Evolutionary conservation across 2,888 invertebrate species (phyloP).

Genomic region (Teinopalpus imperialis): DNA sequence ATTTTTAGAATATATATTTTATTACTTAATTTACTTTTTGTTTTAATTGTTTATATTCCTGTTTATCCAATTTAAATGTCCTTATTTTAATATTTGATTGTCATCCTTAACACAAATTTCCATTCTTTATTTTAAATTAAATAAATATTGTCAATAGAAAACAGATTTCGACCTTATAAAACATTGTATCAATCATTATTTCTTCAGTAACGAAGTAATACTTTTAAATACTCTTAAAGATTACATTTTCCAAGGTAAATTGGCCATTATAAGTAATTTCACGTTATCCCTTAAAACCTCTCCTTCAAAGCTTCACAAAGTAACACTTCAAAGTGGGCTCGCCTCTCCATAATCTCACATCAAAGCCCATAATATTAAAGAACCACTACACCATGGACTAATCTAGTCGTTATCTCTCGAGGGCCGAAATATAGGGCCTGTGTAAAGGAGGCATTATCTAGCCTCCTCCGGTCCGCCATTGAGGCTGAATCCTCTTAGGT

Average conservation of each 20-base stretch:
- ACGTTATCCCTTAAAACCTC: constrained; percentile 10
- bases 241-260: constrained; percentile 17
- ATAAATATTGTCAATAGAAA: no score
- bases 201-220: no score
- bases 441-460: constrained; percentile 56
- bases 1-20: no score
- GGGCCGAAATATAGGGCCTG: constrained; percentile 37
- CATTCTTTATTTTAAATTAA: no score
- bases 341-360: constrained; percentile 31
- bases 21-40: no score
- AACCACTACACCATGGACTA: constrained; percentile 32
- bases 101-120: no score
- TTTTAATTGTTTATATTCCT: no score
- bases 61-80: no score
- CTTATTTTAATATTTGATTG: no score
- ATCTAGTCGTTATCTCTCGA: constrained; percentile 34
- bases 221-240: no score
- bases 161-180: no score
- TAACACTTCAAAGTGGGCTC: constrained; percentile 18
- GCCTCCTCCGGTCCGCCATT: constrained; percentile 46
- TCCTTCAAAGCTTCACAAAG: constrained; percentile 5
- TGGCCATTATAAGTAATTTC: constrained; percentile 10
- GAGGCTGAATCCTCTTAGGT: constrained; percentile 34
- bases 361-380: constrained; percentile 34
- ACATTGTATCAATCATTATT: no score